Evolutionary conservation across 1,140 invertebrate genomes (phyloP), one percentile per base, ranked within the genome.

Genomic region (Leguminivora glycinivorella): DNA sequence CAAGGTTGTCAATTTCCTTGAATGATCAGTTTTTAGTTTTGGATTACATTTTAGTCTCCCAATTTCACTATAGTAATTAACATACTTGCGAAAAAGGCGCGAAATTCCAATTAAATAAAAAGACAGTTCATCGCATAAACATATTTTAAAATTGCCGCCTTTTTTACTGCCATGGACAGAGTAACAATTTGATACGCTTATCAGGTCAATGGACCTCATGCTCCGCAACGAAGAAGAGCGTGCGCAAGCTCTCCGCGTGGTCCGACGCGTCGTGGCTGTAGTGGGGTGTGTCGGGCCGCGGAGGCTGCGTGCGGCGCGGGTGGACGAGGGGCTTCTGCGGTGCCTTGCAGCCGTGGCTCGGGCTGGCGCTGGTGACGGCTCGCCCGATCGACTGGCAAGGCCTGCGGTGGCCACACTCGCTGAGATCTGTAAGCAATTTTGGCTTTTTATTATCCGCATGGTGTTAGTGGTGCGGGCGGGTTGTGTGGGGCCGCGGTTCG

Each of bases 201-300:
- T 74, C 70, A 94, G 95, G 72, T 96, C 94, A 78, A 94, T 99
- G 82, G 98, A 99, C 91, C 92, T 98, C 58, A 93, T 94, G 92
- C 92, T 94, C 56, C 94, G 96, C 75, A 98, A 98, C 88, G 96
- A 98, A 81, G 94, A 96, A 71, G 98, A 99, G 87, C 93, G 98
- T 26, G 94, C 98, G 52, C 97, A 99, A 92, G 97, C 97, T 0
- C 91, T 98, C 71, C 94, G 97, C 82, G 93, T 99, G 17, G 95
- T 96, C 34, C 91, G 97, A 72, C 94, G 95, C 74, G 93, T 87
- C 19, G 87, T 96, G 24, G 89, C 94, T 2, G 84, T 96, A 56
- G 93, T 94, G 26, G 47, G 95, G 96, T 4, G 81, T 91, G 24
- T 90, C 94, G 95, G 56, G 81, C 93, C 17, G 93, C 94, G 60